phyloP scores from a whole-genome alignment of 1,140 invertebrate species.

The Drosophila obscura region DNA sequence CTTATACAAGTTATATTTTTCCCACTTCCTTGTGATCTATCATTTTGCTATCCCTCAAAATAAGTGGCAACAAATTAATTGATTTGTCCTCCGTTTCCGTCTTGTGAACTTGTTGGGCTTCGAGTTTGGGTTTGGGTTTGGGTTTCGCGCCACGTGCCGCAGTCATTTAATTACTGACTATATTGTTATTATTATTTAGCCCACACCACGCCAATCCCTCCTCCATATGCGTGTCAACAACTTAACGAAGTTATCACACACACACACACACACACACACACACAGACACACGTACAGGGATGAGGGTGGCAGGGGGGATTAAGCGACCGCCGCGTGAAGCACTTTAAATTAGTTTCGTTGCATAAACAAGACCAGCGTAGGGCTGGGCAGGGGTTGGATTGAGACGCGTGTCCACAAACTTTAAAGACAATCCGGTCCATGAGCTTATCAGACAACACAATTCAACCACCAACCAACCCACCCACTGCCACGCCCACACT shows the following conservation, averaged over 20 bases:
- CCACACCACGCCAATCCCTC: background rate
- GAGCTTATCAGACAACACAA: conserved; percentile 47
- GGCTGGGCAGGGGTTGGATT: background rate
- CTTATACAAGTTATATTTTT: too few species aligned
- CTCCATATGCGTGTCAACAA: conserved; percentile 58
- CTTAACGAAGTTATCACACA: conserved; percentile 76
- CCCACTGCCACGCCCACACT: conserved; percentile 22
- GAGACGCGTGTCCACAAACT: conserved; percentile 37
- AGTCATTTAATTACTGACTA: conserved; percentile 75
- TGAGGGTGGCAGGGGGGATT: conserved; percentile 45
- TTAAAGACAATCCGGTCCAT: conserved; percentile 38
- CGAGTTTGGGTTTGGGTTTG: background rate
- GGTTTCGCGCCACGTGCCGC: conserved; percentile 51
- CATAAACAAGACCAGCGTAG: conserved; percentile 58
- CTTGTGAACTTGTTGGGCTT: conserved; percentile 2
- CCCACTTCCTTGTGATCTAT: background rate
- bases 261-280: conserved; percentile 24
- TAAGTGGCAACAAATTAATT: conserved; percentile 30
- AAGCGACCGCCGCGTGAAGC: conserved; percentile 73
- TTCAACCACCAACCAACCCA: conserved; percentile 18
- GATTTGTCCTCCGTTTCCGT: conserved; percentile 13
- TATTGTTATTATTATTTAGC: conserved; percentile 62
- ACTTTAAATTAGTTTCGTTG: conserved; percentile 80
- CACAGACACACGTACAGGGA: conserved; percentile 13
- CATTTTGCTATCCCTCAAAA: conserved; percentile 8